Conservation (phyloP, 2,113 vertebrate genomes). For the Saccopteryx leptura region DNA sequence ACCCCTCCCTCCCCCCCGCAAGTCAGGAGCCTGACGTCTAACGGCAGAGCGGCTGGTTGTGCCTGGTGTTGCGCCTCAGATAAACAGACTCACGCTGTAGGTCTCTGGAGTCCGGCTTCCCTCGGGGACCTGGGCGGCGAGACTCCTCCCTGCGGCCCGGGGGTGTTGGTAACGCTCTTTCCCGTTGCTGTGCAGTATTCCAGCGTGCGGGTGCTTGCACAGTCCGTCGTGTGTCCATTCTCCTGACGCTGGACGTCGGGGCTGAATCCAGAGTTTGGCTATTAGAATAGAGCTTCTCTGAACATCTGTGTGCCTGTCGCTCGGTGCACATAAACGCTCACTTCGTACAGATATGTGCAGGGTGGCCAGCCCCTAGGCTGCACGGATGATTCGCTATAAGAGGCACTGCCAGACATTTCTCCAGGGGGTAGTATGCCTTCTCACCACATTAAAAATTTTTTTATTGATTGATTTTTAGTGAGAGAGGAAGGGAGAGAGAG, state of each 20-base stretch:
- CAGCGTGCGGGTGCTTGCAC: not conserved
- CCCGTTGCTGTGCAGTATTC: not conserved
- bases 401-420: not conserved
- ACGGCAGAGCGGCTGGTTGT: not conserved
- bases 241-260: not conserved
- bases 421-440: not conserved
- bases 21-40: not conserved
- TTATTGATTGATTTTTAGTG: too few species aligned
- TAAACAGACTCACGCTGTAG: not conserved
- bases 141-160: fast-evolving
- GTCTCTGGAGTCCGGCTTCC: not conserved
- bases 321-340: not conserved
- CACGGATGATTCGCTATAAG: not conserved
- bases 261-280: not conserved
- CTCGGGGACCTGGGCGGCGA: not conserved
- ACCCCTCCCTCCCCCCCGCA: not conserved
- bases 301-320: not conserved
- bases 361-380: not conserved
- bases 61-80: not conserved
- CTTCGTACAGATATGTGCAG: not conserved
- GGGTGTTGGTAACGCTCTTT: not conserved
- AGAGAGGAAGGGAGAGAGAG: too few species aligned
- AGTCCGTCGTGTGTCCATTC: not conserved
- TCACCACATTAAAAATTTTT: not conserved
- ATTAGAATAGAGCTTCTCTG: not conserved